A percentile compares a stretch with the other conserved stretches of the same genome.
Evolutionary conservation across 2,113 vertebrate species (phyloP).

Genomic region (Sander lucioperca): DNA sequence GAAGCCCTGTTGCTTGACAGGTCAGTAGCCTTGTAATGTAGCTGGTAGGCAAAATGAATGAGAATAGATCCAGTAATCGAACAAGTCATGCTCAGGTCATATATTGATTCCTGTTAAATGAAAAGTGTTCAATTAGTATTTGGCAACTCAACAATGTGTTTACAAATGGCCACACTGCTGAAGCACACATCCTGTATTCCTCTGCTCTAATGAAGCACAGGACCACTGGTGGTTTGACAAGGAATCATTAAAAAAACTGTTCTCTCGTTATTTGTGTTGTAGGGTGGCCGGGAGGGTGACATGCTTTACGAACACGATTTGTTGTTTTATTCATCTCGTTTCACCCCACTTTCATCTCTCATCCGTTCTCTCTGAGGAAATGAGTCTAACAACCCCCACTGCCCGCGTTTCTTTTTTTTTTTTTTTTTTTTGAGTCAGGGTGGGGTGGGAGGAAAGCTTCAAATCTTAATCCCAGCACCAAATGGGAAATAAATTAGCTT

Average conservation of each 20-base stretch:
- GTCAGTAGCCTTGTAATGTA: constrained; percentile 44
- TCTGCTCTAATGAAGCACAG: neutral
- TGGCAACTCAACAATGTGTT: constrained; percentile 2
- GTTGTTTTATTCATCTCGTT: constrained; percentile 41
- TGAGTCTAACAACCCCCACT: constrained; percentile 49
- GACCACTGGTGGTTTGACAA: neutral
- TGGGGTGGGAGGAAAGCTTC: constrained; percentile 82
- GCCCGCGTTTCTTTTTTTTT: neutral
- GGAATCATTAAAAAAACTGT: constrained; percentile 3
- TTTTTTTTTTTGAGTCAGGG: constrained; percentile 61
- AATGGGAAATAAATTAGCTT: constrained; percentile 92
- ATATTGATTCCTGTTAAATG: constrained; percentile 25
- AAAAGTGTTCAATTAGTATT: constrained; percentile 31
- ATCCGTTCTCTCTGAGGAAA: constrained; percentile 54
- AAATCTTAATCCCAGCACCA: constrained; percentile 88
- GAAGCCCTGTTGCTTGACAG: constrained; percentile 42
- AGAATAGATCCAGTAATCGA: constrained; percentile 35
- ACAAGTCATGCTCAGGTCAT: constrained; percentile 16
- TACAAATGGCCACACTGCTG: neutral
- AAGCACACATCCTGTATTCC: neutral
- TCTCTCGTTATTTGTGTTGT: neutral
- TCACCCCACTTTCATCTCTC: constrained; percentile 48
- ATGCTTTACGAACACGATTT: constrained; percentile 23
- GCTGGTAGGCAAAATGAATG: constrained; percentile 37
- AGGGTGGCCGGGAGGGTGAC: neutral